Evolutionary conservation across 2,113 vertebrate genomes (phyloP).

Genomic region (Pionites leucogaster): DNA sequence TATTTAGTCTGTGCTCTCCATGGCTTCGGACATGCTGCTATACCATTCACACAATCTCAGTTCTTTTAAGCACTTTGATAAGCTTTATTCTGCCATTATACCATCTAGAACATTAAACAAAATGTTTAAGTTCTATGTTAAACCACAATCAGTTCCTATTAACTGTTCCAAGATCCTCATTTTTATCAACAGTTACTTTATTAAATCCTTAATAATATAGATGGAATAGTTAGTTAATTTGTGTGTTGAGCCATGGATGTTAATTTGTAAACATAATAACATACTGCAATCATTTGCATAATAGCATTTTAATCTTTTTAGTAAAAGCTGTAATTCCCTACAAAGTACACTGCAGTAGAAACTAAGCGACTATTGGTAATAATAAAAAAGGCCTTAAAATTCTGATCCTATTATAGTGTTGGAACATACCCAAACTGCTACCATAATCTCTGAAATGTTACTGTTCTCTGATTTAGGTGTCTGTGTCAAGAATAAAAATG

Average conservation of each 20-base stretch:
- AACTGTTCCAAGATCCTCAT: slow-evolving; percentile 74
- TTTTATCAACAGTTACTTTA: slow-evolving; percentile 84
- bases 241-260: slow-evolving; percentile 85
- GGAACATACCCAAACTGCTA: slow-evolving; percentile 84
- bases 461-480: slow-evolving; percentile 86
- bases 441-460: slow-evolving; percentile 85
- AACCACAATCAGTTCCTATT: slow-evolving; percentile 75
- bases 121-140: slow-evolving; percentile 71
- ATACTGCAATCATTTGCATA: slow-evolving; percentile 87
- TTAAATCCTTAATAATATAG: slow-evolving; percentile 86
- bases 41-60: background rate
- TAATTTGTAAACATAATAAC: slow-evolving; percentile 89
- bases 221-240: slow-evolving; percentile 85
- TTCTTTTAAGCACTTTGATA: slow-evolving; percentile 47
- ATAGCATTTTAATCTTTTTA: slow-evolving; percentile 88
- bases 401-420: slow-evolving; percentile 84
- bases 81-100: slow-evolving; percentile 69
- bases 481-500: slow-evolving; percentile 87
- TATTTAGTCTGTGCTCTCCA: background rate
- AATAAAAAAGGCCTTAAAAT: slow-evolving; percentile 85
- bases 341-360: slow-evolving; percentile 83
- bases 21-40: background rate
- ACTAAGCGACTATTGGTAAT: slow-evolving; percentile 84
- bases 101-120: slow-evolving; percentile 79
- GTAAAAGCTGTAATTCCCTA: slow-evolving; percentile 86